Evolutionary conservation across 1,140 invertebrate species (phyloP), one percentile per base, ranked within the genome.

Genomic region (Drosophila hydei): DNA sequence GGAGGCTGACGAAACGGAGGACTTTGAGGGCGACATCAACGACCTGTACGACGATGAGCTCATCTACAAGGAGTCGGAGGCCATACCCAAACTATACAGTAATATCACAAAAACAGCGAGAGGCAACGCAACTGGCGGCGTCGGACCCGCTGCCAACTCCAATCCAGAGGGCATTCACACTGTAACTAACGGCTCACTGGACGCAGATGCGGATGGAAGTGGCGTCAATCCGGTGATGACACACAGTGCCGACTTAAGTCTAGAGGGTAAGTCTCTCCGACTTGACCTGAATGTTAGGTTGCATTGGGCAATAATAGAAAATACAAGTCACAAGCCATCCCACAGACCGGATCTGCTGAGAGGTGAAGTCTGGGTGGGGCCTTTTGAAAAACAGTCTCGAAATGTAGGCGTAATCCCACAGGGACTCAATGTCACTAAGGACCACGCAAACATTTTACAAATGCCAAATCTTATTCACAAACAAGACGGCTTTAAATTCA

Each of bases 1-100:
- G n/a, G 95, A 96, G 89, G 92, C 93, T 7, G 96, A 97, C 78
- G 96, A 97, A 80, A 79, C 92, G 65, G 92, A 94, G 58, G 90
- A 91, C 52, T 92, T 92, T 40, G 91, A 91, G 25, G 91, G 92
- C 56, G 92, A 92, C 60, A 80, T 89, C 50, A 92, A 92, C 69
- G 92, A 93, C 55, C 79, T 91, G 14, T 92, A 91, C 40, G 91
- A 92, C 63, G 92, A 93, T 68, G 92, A 93, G 63, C 75, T 88
- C 38, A 90, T 79, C 50, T 91, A 91, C 65, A 91, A 91, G 52
- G 91, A 91, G 78, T 91, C 91, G 4, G 90, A 91, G 64, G 91
- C 91, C 1, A 91, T 91, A 72, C 91, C 91, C 7, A 91, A 91
- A 47, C 64, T 91, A 0, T 83, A 84, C 18, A 89, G 84, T 59